Evolutionary conservation across 2,888 invertebrate species (phyloP), one percentile per base, ranked within the genome.

Genomic region (Lithophane ornitopus): DNA sequence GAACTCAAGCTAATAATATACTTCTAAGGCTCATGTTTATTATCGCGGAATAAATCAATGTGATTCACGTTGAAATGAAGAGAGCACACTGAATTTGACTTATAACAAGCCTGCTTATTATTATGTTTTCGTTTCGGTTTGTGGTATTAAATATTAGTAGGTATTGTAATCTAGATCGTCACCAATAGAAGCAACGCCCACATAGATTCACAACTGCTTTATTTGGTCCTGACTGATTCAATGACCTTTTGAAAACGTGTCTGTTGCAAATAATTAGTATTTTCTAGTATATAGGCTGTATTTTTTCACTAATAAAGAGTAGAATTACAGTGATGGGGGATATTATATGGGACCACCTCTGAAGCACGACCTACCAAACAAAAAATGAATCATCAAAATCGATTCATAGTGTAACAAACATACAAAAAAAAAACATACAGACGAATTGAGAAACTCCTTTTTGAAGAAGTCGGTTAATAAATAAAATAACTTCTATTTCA

Each of bases 111-210:
- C n/a, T 9, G 6, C 22, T 41, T 70, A 52, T 28, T 52, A 41
- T n/a, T 41, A 4, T 41, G 14, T 41, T 34, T 56, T 54, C 0
- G n/a, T 19, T 54, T 28, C 19, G n/a, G 28, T 34, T n/a, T 44
- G 7, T 44, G 3, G 0, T 34, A 26, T 56, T 26, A 26, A 69
- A 70, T 39, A 69, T 68, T 22, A 3, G 3, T 22, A 34, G 34
- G 26, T 26, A 8, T 26, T 39, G 3, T 26, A 22, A 63, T 76
- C 41, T 54, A 54, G 2, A 41, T 39, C 11, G 1, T 34, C 0
- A 52, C 70, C 6, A 39, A 67, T 14, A 49, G 49, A 46, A 41
- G 28, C 34, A 34, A 71, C 78, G n/a, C 78, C 80, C 52, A 59
- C 14, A 1, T 16, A 4, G 19, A 16, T 12, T 34, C 65, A 39